Conservation (phyloP, 1,140 invertebrate genomes). For the Drosophila trapezifrons region DNA sequence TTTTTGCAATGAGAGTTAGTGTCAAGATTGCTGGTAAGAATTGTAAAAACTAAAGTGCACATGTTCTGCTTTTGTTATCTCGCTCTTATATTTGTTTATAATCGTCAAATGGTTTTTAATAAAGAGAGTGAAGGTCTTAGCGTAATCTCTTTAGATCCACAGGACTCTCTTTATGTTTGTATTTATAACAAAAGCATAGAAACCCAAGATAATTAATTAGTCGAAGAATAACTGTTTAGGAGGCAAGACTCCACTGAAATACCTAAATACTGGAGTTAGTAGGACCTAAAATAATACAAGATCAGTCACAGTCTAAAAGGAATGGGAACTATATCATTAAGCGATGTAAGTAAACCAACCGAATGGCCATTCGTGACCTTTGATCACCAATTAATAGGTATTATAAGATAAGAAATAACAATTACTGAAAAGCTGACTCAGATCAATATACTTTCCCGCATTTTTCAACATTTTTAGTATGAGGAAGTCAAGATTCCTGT, state of each 20-base stretch:
- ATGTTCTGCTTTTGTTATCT: not conserved
- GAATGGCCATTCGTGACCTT: slow-evolving; percentile 7
- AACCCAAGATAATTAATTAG: not conserved
- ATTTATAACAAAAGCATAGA: not conserved
- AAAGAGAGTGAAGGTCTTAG: not conserved
- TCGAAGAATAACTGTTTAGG: not conserved
- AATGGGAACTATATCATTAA: slow-evolving; percentile 63
- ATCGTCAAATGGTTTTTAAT: not conserved
- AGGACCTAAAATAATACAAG: too few species aligned
- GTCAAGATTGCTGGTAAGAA: not conserved
- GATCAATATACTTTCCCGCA: too few species aligned
- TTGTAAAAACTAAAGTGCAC: not conserved
- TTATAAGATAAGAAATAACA: not conserved
- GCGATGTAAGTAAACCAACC: slow-evolving; percentile 50
- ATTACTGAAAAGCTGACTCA: not conserved
- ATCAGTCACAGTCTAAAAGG: slow-evolving; percentile 1
- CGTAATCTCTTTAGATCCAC: too few species aligned
- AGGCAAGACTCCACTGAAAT: too few species aligned
- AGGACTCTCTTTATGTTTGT: not conserved
- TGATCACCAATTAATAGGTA: not conserved
- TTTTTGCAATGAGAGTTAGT: not conserved
- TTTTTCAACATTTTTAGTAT: slow-evolving; percentile 39
- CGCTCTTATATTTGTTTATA: slow-evolving; percentile 4
- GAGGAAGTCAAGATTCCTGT: slow-evolving; percentile 87
- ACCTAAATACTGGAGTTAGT: too few species aligned